phyloP scores from a whole-genome alignment of 2,888 invertebrate genomes.

The Diploptera punctata region DNA sequence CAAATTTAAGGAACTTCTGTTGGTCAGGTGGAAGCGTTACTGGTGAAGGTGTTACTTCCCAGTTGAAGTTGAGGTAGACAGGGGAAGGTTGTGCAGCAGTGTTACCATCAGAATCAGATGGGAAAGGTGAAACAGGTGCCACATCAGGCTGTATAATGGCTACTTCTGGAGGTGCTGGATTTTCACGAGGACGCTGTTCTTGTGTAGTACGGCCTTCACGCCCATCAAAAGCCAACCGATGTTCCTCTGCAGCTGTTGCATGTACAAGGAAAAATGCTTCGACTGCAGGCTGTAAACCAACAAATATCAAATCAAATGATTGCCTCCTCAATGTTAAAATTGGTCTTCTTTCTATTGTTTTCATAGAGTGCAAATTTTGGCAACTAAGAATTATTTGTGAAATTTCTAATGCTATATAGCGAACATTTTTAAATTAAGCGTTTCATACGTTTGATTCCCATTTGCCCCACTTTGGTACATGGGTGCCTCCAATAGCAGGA shows the following conservation, averaged over 20 bases:
- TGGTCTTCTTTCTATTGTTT: no score
- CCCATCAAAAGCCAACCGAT: background rate
- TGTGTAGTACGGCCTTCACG: background rate
- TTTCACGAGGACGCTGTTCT: background rate
- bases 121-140: constrained; percentile 43
- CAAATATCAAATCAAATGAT: no score
- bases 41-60: constrained; percentile 43
- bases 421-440: no score
- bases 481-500: no score
- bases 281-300: constrained; percentile 75
- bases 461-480: no score
- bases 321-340: no score
- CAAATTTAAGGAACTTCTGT: constrained; percentile 80
- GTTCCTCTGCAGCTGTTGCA: constrained; percentile 62
- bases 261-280: constrained; percentile 92
- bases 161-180: constrained; percentile 28
- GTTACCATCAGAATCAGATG: constrained; percentile 46
- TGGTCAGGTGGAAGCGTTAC: constrained; percentile 66
- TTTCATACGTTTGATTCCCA: no score
- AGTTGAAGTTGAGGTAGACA: constrained; percentile 34
- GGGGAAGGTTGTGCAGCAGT: constrained; percentile 42
- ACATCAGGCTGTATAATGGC: constrained; percentile 32
- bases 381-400: no score
- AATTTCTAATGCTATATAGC: no score
- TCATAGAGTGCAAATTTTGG: no score